Base-by-base conservation (phyloP, 2,113 vertebrate species). In the Phocoena sinus region DNA sequence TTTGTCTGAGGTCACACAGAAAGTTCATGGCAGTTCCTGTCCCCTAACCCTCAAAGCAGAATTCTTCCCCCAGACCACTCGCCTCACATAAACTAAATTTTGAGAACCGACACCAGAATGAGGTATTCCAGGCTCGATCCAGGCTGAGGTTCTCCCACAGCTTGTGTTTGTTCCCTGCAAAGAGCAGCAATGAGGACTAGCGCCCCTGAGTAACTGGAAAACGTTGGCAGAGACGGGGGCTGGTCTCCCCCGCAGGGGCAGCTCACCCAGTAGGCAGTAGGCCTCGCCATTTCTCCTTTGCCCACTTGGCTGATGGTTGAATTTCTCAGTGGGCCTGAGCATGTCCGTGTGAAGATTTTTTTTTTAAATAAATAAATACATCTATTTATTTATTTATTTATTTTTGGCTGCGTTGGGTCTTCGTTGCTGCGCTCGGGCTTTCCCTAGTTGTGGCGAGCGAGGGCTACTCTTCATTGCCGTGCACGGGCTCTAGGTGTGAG, bases 181-280 rank as follows among this genome's bases (percentile, higher is more conserved):
- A 96, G 5, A 96, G 95, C 84, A 36, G 95, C 6, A 85, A 96
- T 74, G 96, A 97, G 33, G 95, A 96, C 76, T 44, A n/a, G n/a
- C 77, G 38, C 18, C 60, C 36, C 77, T 50, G 71, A 87, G 38
- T 14, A 26, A n/a, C 26, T 5, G 18, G 95, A 47, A 87, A 89
- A 58, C 33, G 0, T 4, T 18, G 20, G 36, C 44, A 36, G 63
- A 88, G 63, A 11, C 62, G 1, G 6, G 88, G n/a, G 21, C 63
- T 5, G 41, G 68, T 18, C 80, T 31, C 28, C 31, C 63, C 36
- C 5, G 1, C 26, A n/a, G 73, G 44, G 31, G 67, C n/a, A 0
- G 74, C 89, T 90, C 71, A 38, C n/a, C 38, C 0, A 60, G 93
- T 96, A 98, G 84, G 91, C 50, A 13, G 20, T 1, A 60, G 84